Conservation (phyloP, 2,113 vertebrate species). For the Mobula hypostoma region DNA sequence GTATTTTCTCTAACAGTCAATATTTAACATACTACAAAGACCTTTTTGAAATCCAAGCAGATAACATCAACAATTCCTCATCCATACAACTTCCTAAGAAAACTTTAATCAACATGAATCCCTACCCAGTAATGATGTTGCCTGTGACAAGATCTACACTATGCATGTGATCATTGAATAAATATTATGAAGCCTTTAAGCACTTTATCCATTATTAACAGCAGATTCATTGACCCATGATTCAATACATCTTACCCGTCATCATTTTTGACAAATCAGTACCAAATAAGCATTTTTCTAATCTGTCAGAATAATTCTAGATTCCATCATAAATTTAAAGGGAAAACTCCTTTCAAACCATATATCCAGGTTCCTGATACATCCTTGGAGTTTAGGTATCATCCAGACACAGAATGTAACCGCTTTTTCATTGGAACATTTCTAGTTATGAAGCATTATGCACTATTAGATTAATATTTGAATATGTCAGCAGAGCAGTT, state of each 20-base stretch:
- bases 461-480: not conserved
- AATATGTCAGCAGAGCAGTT: not conserved
- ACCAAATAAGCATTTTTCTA: not conserved
- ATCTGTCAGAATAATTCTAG: not conserved
- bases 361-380: not conserved
- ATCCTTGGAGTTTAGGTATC: not conserved
- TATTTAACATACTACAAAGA: not conserved
- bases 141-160: not conserved
- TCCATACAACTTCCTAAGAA: not conserved
- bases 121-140: not conserved
- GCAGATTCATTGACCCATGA: not conserved
- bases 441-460: not conserved
- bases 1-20: not conserved
- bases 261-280: not conserved
- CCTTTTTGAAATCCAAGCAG: not conserved
- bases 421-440: not conserved
- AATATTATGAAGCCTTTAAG: not conserved
- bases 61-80: not conserved
- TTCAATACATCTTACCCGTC: not conserved
- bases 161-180: not conserved
- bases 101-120: not conserved
- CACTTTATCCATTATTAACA: not conserved
- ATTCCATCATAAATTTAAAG: not conserved
- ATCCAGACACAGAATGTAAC: not conserved
- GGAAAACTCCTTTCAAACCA: not conserved